phyloP scores from a whole-genome alignment of 2,113 vertebrate species.

The Poecilia latipinna region DNA sequence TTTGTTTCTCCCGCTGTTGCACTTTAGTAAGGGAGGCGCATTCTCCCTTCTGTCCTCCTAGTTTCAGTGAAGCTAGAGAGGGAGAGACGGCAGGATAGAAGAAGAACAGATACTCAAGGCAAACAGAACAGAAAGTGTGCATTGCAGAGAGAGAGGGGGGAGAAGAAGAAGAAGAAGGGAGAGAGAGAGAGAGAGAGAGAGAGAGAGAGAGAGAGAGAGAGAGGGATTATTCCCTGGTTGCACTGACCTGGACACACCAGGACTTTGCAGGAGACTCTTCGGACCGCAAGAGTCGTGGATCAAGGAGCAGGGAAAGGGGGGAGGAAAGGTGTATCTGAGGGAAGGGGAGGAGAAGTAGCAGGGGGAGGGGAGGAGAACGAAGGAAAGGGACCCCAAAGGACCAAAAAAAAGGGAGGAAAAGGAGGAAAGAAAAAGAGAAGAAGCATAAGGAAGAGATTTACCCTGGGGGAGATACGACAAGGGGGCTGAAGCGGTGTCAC shows the following conservation, averaged over 20 bases:
- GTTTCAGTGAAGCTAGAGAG: conserved; percentile 35
- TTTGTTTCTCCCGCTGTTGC: conserved; percentile 54
- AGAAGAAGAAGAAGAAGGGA: background rate
- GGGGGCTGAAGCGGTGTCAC: conserved; percentile 62
- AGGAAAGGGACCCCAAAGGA: conserved; percentile 50
- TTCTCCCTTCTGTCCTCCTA: conserved; percentile 13
- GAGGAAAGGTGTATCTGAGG: conserved; percentile 46
- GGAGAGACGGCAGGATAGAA: conserved; percentile 23
- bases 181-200: conserved; percentile 35
- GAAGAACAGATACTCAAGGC: conserved; percentile 19
- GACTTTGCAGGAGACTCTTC: conserved; percentile 47
- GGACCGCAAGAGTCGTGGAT: conserved; percentile 26
- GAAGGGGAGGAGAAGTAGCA: conserved; percentile 16
- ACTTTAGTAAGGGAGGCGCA: conserved; percentile 44
- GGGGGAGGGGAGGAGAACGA: conserved; percentile 40
- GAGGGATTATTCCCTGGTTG: conserved; percentile 39
- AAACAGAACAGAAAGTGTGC: conserved; percentile 24
- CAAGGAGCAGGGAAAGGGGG: conserved; percentile 26
- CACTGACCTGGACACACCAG: conserved; percentile 41
- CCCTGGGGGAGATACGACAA: conserved; percentile 30
- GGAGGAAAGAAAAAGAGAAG: conserved; percentile 30
- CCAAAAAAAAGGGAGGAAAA: conserved; percentile 22
- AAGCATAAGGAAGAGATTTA: conserved; percentile 44
- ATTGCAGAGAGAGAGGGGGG: conserved; percentile 1
- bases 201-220: conserved; percentile 37